phyloP scores from a whole-genome alignment of 2,797 vertebrate species.

The Thamnophis elegans region DNA sequence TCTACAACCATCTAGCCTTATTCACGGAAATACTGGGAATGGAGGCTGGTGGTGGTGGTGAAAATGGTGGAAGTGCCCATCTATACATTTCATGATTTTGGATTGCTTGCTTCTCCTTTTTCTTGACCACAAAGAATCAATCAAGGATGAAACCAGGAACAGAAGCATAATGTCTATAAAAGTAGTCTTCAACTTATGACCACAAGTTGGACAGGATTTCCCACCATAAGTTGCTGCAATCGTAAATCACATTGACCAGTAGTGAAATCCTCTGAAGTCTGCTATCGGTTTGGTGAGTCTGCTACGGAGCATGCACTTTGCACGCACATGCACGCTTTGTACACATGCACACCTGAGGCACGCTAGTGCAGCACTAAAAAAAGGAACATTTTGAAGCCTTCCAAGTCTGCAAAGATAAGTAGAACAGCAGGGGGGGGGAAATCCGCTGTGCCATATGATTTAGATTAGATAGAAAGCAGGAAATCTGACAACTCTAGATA shows the following conservation, averaged over 20 bases:
- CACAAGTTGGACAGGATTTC: neutral
- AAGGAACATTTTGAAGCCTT: no score
- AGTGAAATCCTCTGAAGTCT: no score
- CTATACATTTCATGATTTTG: neutral
- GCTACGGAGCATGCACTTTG: no score
- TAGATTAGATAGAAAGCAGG: no score
- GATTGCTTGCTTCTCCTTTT: neutral
- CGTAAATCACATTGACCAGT: neutral
- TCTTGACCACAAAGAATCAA: neutral
- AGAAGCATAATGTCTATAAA: neutral
- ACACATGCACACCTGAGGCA: no score
- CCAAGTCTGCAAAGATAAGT: no score
- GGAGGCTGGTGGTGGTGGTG: neutral
- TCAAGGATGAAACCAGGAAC: neutral
- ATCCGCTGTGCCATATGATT: no score
- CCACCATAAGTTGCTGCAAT: neutral
- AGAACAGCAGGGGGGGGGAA: no score
- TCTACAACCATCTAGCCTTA: neutral
- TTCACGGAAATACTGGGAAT: neutral
- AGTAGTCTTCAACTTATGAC: neutral
- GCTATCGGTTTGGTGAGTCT: no score
- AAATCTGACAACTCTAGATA: no score
- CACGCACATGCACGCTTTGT: no score
- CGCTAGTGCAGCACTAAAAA: no score
- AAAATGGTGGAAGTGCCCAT: neutral